phyloP scores from a whole-genome alignment of 92 coral and sea anemone species.

The Scolanthus callimorphus region DNA sequence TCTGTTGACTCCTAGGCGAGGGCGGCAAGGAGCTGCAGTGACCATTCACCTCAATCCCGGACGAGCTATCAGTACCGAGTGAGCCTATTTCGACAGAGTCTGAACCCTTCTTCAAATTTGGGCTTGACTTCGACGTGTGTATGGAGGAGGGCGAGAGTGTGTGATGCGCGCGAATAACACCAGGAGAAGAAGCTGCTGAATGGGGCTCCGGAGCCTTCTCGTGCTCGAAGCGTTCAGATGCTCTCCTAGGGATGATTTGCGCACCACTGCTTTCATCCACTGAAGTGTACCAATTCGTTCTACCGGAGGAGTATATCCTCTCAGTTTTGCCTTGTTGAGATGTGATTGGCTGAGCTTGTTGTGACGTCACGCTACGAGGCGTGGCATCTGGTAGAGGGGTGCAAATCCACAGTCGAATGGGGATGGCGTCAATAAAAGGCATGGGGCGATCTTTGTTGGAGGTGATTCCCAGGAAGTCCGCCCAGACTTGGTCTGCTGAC shows the following conservation, averaged over 20 bases:
- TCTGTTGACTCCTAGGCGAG: slow-evolving; percentile 30
- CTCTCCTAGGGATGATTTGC: too few species aligned
- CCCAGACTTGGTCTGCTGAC: slow-evolving; percentile 83
- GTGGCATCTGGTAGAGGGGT: slow-evolving; percentile 58
- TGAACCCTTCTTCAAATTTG: slow-evolving; percentile 49
- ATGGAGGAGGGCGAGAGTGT: background rate
- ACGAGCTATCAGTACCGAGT: background rate
- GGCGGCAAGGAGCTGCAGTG: slow-evolving; percentile 45
- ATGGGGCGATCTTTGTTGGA: slow-evolving; percentile 73
- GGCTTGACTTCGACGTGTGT: slow-evolving; percentile 37
- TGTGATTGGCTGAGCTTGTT: background rate
- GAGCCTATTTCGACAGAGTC: too few species aligned
- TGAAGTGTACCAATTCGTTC: too few species aligned
- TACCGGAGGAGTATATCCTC: too few species aligned
- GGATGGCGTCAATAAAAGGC: slow-evolving; percentile 90
- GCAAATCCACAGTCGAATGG: slow-evolving; percentile 85
- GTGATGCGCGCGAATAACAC: slow-evolving; percentile 15
- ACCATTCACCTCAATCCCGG: slow-evolving; percentile 9
- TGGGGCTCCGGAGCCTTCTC: slow-evolving; percentile 9
- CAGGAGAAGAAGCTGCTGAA: slow-evolving; percentile 25
- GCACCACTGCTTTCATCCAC: too few species aligned
- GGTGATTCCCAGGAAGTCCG: slow-evolving; percentile 83
- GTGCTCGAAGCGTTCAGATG: background rate
- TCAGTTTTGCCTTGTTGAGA: background rate
- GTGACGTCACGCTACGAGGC: background rate